Evolutionary conservation across 1,140 invertebrate genomes (phyloP), one percentile per base, ranked within the genome.

Genomic region (Pemphigus obesinymphae): DNA sequence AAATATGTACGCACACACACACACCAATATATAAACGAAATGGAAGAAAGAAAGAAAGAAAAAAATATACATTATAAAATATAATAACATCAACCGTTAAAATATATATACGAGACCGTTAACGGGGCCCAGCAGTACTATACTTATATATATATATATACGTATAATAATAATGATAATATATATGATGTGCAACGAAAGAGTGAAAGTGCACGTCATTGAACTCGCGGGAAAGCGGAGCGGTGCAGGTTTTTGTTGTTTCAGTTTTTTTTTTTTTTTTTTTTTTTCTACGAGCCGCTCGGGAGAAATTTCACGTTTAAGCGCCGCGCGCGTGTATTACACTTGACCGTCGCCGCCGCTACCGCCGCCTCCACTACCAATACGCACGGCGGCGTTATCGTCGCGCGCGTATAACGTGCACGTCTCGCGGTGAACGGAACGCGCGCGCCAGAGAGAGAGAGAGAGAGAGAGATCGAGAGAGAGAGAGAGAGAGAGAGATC

Each of bases 201-300:
- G 76, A 80, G 76, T 80, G 76, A 80, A 80, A 80, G 76, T 80
- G 5, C 73, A 55, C 53, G 76, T 80, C 76, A 63, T 63, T 63
- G 76, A 80, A 80, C 76, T 29, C 55, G 53, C 23, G 76, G 76
- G 76, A 80, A 80, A 80, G 76, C 76, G 76, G 37, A 43, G 76
- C 50, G 48, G 73, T 78, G n/a, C n/a, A n/a, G 48, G 34, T 40
- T 23, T n/a, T n/a, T n/a, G n/a, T n/a, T n/a, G n/a, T n/a, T n/a
- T n/a, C n/a, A n/a, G n/a, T n/a, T n/a, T n/a, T n/a, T n/a, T n/a
- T n/a, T n/a, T n/a, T n/a, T 78, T 63, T 45, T 63, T 31, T 78
- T 45, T 80, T 78, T 2, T 26, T 17, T 26, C n/a, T 20, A 45
- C 23, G 43, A 55, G 53, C 23, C n/a, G 23, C 29, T 31, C 11